Percentiles rank a stretch among this genome's conserved stretches.
Conservation (phyloP, 2,113 vertebrate species). For the Seriola dumerili region DNA sequence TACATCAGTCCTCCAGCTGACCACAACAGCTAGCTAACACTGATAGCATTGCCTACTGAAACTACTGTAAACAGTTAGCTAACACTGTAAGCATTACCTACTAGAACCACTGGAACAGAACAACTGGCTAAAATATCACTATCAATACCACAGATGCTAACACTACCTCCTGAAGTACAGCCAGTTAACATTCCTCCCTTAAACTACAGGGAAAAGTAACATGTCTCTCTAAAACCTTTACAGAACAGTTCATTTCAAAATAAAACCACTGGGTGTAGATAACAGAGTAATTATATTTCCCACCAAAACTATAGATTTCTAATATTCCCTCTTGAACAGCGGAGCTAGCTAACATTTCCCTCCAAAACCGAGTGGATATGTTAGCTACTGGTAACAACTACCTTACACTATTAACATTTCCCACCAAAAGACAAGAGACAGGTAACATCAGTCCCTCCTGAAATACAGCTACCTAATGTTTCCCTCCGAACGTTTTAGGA, state of each 20-base stretch:
- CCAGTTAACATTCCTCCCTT: not conserved
- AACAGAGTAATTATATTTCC: too few species aligned
- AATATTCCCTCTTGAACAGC: too few species aligned
- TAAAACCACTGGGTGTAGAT: too few species aligned
- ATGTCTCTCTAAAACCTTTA: too few species aligned
- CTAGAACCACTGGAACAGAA: too few species aligned
- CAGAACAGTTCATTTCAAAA: too few species aligned
- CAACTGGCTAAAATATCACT: too few species aligned
- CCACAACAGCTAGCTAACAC: slow-evolving; percentile 16
- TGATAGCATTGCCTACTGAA: slow-evolving; percentile 40
- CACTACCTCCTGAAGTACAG: not conserved
- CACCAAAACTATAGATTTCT: too few species aligned
- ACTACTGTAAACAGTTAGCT: not conserved
- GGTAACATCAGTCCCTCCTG: too few species aligned
- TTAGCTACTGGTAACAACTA: not conserved
- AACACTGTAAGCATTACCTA: not conserved
- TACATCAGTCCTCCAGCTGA: slow-evolving; percentile 35
- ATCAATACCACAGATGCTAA: not conserved
- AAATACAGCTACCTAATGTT: too few species aligned
- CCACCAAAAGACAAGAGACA: not conserved
- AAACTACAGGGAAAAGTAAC: not conserved
- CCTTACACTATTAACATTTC: not conserved
- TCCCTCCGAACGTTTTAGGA: not conserved
- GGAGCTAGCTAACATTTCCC: not conserved
- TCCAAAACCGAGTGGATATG: not conserved